These are phyloP conservation scores for Tringa solitaria DNA, from an alignment of 2,113 vertebrate species.

Conservation along the genomic window DNA sequence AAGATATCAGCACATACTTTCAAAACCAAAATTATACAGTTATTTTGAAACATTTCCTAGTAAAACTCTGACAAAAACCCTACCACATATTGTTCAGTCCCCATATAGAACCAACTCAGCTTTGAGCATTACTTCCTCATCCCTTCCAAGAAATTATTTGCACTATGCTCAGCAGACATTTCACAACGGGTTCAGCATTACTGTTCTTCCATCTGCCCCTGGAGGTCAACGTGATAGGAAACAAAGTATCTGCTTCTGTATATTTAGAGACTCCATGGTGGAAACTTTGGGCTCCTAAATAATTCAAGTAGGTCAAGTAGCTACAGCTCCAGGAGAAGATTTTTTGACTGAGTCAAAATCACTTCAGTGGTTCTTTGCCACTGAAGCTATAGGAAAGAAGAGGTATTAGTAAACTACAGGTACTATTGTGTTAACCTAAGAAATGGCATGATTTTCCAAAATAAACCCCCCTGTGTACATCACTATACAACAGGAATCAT, in stretches of 20 bases:
- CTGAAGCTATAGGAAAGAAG: background rate
- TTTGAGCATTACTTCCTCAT: background rate
- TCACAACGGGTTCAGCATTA: background rate
- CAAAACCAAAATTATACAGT: background rate
- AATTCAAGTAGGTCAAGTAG: background rate
- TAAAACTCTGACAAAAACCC: background rate
- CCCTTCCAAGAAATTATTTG: background rate
- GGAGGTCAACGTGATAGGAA: background rate
- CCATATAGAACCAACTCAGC: background rate
- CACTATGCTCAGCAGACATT: background rate
- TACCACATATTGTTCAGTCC: background rate
- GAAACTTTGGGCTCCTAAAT: background rate
- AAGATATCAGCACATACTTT: background rate
- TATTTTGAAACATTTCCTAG: background rate
- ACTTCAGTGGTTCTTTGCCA: background rate
- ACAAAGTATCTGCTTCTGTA: background rate
- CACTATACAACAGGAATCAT: background rate
- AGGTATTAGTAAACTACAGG: background rate
- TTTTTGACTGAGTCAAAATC: background rate
- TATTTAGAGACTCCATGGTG: background rate
- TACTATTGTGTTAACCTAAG: background rate
- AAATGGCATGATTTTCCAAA: background rate
- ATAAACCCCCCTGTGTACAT: background rate
- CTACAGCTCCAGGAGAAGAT: background rate
- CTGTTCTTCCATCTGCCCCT: background rate